Evolutionary conservation across 1,140 invertebrate species (phyloP).

Genomic region (Ceratitis capitata): DNA sequence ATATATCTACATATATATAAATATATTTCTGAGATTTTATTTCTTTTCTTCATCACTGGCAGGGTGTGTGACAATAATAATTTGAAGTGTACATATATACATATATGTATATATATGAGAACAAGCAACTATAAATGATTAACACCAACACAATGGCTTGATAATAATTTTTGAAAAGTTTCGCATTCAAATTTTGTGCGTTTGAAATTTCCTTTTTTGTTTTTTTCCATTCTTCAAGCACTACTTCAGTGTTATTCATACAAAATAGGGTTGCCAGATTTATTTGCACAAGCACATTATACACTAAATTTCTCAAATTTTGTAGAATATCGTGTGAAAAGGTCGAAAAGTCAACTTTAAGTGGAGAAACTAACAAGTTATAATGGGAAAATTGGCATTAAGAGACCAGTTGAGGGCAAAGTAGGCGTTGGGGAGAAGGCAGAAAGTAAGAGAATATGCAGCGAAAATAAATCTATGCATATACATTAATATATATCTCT

Average conservation of each 20-base stretch:
- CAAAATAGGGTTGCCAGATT: neutral
- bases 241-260: neutral
- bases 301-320: too few relatives aligned
- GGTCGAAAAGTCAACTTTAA: neutral
- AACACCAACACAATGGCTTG: neutral
- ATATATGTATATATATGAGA: neutral
- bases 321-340: too few relatives aligned
- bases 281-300: too few relatives aligned
- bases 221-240: neutral
- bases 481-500: too few relatives aligned
- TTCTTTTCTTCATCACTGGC: neutral
- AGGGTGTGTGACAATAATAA: neutral
- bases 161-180: constrained; percentile 19
- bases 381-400: neutral
- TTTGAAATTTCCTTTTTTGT: neutral
- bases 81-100: neutral
- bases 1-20: neutral
- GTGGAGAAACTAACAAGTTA: neutral
- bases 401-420: too few relatives aligned
- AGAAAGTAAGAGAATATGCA: too few relatives aligned
- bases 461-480: too few relatives aligned
- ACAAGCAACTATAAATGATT: too few relatives aligned
- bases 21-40: too few relatives aligned
- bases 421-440: too few relatives aligned
- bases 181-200: neutral